Conservation (phyloP, 1,140 invertebrate species). For the Cotesia glomerata region DNA sequence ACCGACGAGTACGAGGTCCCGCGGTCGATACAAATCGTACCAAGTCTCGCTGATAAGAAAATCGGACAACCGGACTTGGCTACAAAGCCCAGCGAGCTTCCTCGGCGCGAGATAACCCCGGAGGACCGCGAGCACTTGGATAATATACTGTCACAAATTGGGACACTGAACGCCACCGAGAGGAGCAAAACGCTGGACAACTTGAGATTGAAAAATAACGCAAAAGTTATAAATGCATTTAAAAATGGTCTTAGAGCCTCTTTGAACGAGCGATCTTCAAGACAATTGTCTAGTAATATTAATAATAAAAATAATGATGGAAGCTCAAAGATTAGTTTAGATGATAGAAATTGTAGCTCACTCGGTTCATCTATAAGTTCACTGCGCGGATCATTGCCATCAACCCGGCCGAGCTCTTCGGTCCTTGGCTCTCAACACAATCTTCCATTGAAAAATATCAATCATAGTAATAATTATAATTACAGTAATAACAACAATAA, state of each 20-base stretch:
- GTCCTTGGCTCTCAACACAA: conserved; percentile 49
- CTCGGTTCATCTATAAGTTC: conserved; percentile 45
- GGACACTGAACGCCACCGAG: conserved; percentile 48
- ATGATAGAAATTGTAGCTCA: conserved; percentile 46
- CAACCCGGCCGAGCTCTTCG: conserved; percentile 52
- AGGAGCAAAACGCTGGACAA: conserved; percentile 52
- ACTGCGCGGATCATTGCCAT: conserved; percentile 29
- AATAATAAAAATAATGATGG: conserved; percentile 38
- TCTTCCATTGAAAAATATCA: conserved; percentile 36
- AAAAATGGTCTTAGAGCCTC: conserved; percentile 33
- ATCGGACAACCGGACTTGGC: neutral
- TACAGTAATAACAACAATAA: conserved; percentile 7
- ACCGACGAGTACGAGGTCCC: conserved; percentile 70
- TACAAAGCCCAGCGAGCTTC: neutral
- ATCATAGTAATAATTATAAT: conserved; percentile 10
- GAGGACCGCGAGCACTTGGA: conserved; percentile 25
- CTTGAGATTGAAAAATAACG: conserved; percentile 26
- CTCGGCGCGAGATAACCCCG: neutral
- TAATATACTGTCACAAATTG: conserved; percentile 30
- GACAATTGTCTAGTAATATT: neutral
- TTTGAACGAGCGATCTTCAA: conserved; percentile 49
- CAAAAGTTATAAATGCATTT: conserved; percentile 7
- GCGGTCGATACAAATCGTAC: conserved; percentile 49
- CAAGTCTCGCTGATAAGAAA: conserved; percentile 28
- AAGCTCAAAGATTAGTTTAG: conserved; percentile 46